Evolutionary conservation across 2,888 invertebrate genomes (phyloP), one percentile per base, ranked within the genome.

Genomic region (Agrotis exclamationis): DNA sequence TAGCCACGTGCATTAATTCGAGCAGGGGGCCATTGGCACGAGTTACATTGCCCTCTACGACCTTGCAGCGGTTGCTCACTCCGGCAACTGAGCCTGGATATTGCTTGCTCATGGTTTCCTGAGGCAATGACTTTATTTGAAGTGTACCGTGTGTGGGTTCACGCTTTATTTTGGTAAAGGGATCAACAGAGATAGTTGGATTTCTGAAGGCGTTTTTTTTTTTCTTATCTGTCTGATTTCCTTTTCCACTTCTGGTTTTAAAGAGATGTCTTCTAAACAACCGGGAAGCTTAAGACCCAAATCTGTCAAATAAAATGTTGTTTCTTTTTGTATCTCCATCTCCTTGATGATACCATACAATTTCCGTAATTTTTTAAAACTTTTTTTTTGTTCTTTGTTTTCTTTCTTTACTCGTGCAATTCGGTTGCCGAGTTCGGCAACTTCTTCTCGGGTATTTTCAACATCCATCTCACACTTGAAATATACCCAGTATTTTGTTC

Each of bases 31-130:
- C 39, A 76, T 71, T 66, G 76, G 71, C 78, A 79, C 79, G 53
- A 63, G 51, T 80, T 56, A 51, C 80, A 63, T 75, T 71, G 71
- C 63, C 48, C 80, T 22, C 54, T 0, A 16, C n/a, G 80, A 76
- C 78, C 78, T 79, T 79, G 80, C 39, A 16, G 16, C 47, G 78
- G 80, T 79, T 70, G 70, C 14, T 75, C 71, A 76, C 75, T 76
- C 45, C 24, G 50, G 6, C 9, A 22, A 18, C 51, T 33, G 45
- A 70, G 70, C 76, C 76, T 74, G 76, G 57, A 44, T 54, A 22
- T 24, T 60, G 50, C 70, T 62, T 57, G 39, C 53, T 53, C 39
- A 48, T 22, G 7, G 24, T 14, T 59, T 22, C 47, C 18, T 58
- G 51, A 54, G 22, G 28, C 54, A 59, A 24, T 67, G 74, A 53